Base-by-base conservation (phyloP, 2,888 invertebrate species). In the Leptopilina syphax region DNA sequence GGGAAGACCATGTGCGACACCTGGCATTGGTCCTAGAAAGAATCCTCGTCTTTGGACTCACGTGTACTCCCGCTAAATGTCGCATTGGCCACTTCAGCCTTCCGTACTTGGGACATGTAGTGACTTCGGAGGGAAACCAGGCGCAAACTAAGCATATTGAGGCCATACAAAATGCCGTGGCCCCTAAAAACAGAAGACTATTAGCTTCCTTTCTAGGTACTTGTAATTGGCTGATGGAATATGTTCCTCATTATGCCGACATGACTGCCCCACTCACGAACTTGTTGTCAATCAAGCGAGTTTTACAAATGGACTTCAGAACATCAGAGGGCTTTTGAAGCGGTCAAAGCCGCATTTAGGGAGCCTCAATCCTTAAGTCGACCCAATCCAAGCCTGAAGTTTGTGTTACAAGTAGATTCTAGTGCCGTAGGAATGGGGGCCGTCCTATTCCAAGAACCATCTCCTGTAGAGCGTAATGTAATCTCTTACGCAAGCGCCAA, bases 251-350 rank as follows among this genome's bases (percentile, higher is more conserved):
- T 41, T 81, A 34, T 18, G 77, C 80, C 5, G 4, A 27, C 8
- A 4, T 77, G 7, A 34, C 63, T 1, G 81, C 77, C n/a, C 80
- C 79, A 1, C 67, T 82, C 0, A 82, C 78, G 0, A 70, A 82
- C 57, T 34, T 80, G 13, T 50, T 82, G 1, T n/a, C 57, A 13
- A 1, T 9, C 1, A 76, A 44, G 1, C 67, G 65, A 41, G 0
- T 18, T 18, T 0, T 83, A 63, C 24, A 76, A 78, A 10, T 81
- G 80, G 80, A 81, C 78, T 3, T 27, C 0, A 27, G 27, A 27
- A 27, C 27, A 27, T 27, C 27, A 27, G 27, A 3, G 0, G 27
- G 27, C 27, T 27, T 27, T 27, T 27, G 27, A 27, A 27, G 27
- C 0, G 27, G 27, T 27, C 27, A 27, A 27, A 27, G 27, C 27